Percentiles rank a stretch among this genome's conserved stretches.
These are phyloP conservation scores for Gryon sp. DNA, from an alignment of 1,140 invertebrate genomes.

Conservation along the genomic window DNA sequence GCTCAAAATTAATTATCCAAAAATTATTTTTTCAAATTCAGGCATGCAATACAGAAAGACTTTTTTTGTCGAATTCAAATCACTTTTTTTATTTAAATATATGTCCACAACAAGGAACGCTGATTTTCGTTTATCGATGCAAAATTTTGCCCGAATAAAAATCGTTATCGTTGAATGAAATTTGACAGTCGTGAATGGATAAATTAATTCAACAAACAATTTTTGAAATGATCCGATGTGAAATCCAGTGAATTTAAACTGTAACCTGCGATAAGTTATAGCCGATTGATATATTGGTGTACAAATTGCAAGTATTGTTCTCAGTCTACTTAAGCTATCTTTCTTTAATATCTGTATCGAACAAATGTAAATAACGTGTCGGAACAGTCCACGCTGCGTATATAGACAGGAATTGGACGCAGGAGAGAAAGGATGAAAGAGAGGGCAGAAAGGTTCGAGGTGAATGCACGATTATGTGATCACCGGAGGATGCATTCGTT, in stretches of 20 bases:
- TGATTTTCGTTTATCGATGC: too few relatives aligned
- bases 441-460: slow-evolving; percentile 68
- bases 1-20: too few relatives aligned
- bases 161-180: too few relatives aligned
- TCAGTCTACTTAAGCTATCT: slow-evolving; percentile 63
- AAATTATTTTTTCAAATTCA: too few relatives aligned
- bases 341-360: slow-evolving; percentile 66
- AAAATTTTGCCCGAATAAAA: too few relatives aligned
- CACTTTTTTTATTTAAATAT: too few relatives aligned
- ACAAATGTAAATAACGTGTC: slow-evolving; percentile 67
- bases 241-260: slow-evolving; percentile 40
- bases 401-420: slow-evolving; percentile 57
- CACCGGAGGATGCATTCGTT: slow-evolving; percentile 73
- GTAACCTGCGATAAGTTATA: slow-evolving; percentile 50
- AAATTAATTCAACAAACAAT: too few relatives aligned
- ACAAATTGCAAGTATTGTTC: slow-evolving; percentile 66
- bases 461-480: slow-evolving; percentile 79
- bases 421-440: slow-evolving; percentile 63
- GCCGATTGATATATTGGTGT: slow-evolving; percentile 59
- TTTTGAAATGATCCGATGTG: slow-evolving; percentile 23
- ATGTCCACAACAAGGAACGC: too few relatives aligned
- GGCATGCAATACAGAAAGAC: too few relatives aligned
- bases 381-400: slow-evolving; percentile 55
- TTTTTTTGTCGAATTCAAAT: too few relatives aligned
- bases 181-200: too few relatives aligned